Evolutionary conservation across 1,140 invertebrate species (phyloP).

Genomic region (Aphelinus certus): DNA sequence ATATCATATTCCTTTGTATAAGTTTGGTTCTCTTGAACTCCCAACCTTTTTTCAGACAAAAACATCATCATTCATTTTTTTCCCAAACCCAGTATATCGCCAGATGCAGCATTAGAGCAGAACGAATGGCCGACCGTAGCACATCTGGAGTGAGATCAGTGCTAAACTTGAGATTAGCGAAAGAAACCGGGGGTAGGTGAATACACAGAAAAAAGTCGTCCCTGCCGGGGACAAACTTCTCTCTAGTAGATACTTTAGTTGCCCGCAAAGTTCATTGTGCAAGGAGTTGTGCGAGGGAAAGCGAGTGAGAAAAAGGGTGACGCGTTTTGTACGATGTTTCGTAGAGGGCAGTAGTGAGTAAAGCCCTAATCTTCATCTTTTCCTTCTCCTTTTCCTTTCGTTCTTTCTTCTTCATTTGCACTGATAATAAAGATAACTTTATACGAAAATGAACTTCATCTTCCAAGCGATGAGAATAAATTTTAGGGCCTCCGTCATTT

Average conservation of each 20-base stretch:
- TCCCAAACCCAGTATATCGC: no score
- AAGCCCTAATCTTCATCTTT: constrained; percentile 24
- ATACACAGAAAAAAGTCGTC: constrained; percentile 44
- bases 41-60: no score
- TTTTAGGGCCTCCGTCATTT: no score
- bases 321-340: constrained; percentile 42
- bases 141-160: no score
- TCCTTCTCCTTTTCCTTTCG: neutral
- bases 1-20: no score
- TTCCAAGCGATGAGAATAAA: no score
- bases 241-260: constrained; percentile 45
- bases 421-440: no score
- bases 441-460: no score
- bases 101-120: no score
- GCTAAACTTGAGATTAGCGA: neutral
- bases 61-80: no score
- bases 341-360: constrained; percentile 54
- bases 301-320: constrained; percentile 32
- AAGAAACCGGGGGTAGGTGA: constrained; percentile 43
- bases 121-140: no score
- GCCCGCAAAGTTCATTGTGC: constrained; percentile 47
- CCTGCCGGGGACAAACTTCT: constrained; percentile 41
- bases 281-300: constrained; percentile 31
- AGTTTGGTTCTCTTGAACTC: no score
- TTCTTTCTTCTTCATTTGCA: neutral